These are phyloP conservation scores for Tipula lateralis DNA, from an alignment of 2,888 invertebrate genomes.

Conservation along the genomic window DNA sequence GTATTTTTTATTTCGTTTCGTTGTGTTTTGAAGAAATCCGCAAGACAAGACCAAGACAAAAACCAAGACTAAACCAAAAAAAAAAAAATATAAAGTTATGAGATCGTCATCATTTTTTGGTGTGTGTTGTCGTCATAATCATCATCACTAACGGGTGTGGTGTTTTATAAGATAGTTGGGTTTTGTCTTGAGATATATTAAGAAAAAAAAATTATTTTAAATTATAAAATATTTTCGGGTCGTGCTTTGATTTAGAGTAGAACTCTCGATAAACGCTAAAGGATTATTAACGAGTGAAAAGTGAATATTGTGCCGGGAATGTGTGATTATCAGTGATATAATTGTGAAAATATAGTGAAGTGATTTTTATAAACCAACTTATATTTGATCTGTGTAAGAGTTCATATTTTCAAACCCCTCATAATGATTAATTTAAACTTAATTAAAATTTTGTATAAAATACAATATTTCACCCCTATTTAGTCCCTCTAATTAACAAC, in stretches of 20 bases:
- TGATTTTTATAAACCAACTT: background rate
- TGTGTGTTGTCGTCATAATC: slow-evolving; percentile 26
- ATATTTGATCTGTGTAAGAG: background rate
- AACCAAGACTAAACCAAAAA: background rate
- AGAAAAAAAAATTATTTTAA: background rate
- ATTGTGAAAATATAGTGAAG: background rate
- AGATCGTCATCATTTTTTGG: slow-evolving; percentile 27
- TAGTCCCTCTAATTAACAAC: background rate
- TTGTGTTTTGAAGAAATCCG: background rate
- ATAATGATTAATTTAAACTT: background rate
- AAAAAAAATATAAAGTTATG: background rate
- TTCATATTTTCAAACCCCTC: background rate
- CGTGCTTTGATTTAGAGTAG: background rate
- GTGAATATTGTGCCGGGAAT: background rate
- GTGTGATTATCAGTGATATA: too few species aligned
- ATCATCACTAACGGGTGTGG: slow-evolving; percentile 29
- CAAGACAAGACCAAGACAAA: slow-evolving; percentile 29
- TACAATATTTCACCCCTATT: background rate
- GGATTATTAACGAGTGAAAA: background rate
- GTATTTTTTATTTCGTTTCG: slow-evolving; percentile 20
- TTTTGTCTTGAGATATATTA: slow-evolving; percentile 2
- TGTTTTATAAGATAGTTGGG: slow-evolving; percentile 25
- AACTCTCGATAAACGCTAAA: background rate
- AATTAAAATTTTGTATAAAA: too few species aligned
- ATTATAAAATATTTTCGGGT: background rate